Percentiles rank a stretch among this genome's conserved stretches.
Evolutionary conservation across 1,140 invertebrate genomes (phyloP).

Genomic region (Hesperophylax magnus): DNA sequence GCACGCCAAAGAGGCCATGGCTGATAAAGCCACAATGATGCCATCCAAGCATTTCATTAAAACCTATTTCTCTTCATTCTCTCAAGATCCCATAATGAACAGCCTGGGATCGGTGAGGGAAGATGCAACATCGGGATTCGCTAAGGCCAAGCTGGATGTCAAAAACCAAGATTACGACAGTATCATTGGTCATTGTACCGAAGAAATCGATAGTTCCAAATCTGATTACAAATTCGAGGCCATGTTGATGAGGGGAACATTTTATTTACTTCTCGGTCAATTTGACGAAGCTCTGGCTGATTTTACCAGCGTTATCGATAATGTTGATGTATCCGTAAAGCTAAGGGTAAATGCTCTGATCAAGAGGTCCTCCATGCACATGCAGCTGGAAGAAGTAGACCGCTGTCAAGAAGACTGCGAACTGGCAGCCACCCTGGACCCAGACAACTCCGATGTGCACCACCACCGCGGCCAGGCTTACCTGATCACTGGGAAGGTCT

Average conservation of each 20-base stretch:
- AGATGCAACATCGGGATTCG: constrained; percentile 70
- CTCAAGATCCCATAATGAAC: constrained; percentile 80
- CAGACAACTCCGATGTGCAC: constrained; percentile 88
- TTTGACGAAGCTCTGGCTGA: constrained; percentile 81
- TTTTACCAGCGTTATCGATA: constrained; percentile 76
- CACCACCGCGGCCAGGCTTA: constrained; percentile 82
- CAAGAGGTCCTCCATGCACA: constrained; percentile 86
- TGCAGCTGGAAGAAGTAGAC: constrained; percentile 83
- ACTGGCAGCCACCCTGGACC: constrained; percentile 80
- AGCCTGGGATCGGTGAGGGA: background rate
- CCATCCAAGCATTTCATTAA: constrained; percentile 89
- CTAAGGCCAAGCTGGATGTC: constrained; percentile 77
- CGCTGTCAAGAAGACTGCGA: constrained; percentile 85
- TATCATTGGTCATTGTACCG: constrained; percentile 83
- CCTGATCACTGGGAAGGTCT: constrained; percentile 84
- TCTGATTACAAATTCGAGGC: constrained; percentile 73
- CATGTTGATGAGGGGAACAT: constrained; percentile 84
- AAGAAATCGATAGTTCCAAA: constrained; percentile 80
- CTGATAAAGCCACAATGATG: constrained; percentile 78
- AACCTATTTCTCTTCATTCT: constrained; percentile 89
- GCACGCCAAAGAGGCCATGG: constrained; percentile 80
- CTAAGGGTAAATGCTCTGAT: constrained; percentile 91
- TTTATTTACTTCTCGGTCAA: constrained; percentile 83
- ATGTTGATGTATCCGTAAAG: constrained; percentile 71
- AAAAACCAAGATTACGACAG: constrained; percentile 82